A percentile compares a stretch with the other conserved stretches of the same genome.
phyloP scores from a whole-genome alignment of 2,888 invertebrate species.

The Silvanus unidentatus region DNA sequence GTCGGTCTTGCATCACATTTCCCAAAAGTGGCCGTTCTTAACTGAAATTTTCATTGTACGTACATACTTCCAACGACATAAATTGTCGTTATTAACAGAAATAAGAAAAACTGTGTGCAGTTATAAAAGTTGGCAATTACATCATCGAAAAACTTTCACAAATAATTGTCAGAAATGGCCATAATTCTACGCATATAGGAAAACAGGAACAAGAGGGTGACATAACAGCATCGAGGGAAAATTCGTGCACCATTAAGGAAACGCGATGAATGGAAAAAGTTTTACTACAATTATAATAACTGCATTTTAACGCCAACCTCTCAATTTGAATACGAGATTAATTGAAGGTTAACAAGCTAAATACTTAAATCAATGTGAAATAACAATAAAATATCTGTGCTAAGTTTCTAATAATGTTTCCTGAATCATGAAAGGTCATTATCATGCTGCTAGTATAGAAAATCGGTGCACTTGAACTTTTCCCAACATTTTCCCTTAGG shows the following conservation, averaged over 20 bases:
- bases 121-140: no score
- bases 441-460: slow-evolving; percentile 6
- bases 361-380: slow-evolving; percentile 2
- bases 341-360: slow-evolving; percentile 19
- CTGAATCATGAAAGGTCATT: slow-evolving; percentile 18
- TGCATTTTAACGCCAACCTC: no score
- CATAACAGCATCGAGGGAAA: slow-evolving; percentile 2
- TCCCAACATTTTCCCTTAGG: no score
- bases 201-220: slow-evolving; percentile 7
- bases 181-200: slow-evolving; percentile 3
- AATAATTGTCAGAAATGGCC: not conserved
- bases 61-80: no score
- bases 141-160: slow-evolving; percentile 9
- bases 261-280: no score
- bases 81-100: no score
- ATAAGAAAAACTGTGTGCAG: no score
- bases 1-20: no score
- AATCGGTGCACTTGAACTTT: slow-evolving; percentile 2
- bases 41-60: no score
- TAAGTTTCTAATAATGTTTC: slow-evolving; percentile 8
- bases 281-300: no score
- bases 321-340: not conserved
- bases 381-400: slow-evolving; percentile 8
- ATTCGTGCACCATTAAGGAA: not conserved
- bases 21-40: no score